phyloP scores from a whole-genome alignment of 2,113 vertebrate species.

The Calidris pygmaea region DNA sequence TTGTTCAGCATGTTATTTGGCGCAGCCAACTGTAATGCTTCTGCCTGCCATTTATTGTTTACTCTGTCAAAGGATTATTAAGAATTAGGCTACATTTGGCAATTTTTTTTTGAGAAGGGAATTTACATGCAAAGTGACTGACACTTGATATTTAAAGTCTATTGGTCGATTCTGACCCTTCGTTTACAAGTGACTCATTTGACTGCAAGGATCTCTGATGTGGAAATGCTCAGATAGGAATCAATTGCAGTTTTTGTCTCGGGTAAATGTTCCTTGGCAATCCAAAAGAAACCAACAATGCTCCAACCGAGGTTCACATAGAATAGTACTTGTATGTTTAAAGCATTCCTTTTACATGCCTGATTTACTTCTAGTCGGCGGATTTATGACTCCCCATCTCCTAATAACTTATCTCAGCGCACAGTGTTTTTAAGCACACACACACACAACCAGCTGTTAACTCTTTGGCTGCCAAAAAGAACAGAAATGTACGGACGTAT shows the following conservation, averaged over 20 bases:
- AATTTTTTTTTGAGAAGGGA: background rate
- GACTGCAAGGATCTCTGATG: slow-evolving; percentile 62
- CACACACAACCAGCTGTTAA: slow-evolving; percentile 47
- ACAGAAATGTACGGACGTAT: background rate
- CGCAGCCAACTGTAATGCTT: slow-evolving; percentile 49
- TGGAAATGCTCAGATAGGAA: slow-evolving; percentile 57
- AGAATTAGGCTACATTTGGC: slow-evolving; percentile 47
- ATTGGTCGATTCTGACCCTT: slow-evolving; percentile 51
- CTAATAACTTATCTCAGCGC: slow-evolving; percentile 54
- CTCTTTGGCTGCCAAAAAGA: slow-evolving; percentile 45
- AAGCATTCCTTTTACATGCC: slow-evolving; percentile 59
- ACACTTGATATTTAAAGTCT: slow-evolving; percentile 58
- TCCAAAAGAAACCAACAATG: slow-evolving; percentile 35
- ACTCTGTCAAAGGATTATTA: slow-evolving; percentile 63
- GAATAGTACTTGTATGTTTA: slow-evolving; percentile 46
- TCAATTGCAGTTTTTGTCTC: slow-evolving; percentile 65
- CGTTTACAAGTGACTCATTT: slow-evolving; percentile 60
- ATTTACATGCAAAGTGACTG: slow-evolving; percentile 55
- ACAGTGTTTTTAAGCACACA: slow-evolving; percentile 21
- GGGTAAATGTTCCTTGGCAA: slow-evolving; percentile 56
- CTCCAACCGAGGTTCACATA: slow-evolving; percentile 10
- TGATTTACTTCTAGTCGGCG: slow-evolving; percentile 45
- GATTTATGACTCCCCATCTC: slow-evolving; percentile 64
- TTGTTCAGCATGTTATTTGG: slow-evolving; percentile 66
- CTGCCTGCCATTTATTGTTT: slow-evolving; percentile 58